A percentile compares a stretch with the other conserved stretches of the same genome.
Conservation (phyloP, 1,140 invertebrate species). For the Drosophila nikananu region DNA sequence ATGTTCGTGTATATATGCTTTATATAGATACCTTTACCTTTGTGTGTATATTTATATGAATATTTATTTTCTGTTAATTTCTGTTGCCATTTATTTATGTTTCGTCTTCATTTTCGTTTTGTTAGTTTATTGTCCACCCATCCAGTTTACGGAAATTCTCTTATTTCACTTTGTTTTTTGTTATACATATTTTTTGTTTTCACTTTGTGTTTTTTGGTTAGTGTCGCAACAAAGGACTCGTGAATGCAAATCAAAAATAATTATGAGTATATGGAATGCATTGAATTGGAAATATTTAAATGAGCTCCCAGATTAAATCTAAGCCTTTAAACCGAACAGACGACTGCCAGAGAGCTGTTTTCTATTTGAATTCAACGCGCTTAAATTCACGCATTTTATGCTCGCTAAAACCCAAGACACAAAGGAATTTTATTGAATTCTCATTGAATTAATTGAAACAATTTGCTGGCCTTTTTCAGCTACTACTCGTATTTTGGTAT, state of each 20-base stretch:
- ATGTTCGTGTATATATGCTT: constrained; percentile 33
- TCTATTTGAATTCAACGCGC: constrained; percentile 14
- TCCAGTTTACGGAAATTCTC: constrained; percentile 84
- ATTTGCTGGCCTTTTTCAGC: constrained; percentile 8
- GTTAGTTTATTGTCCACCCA: constrained; percentile 85
- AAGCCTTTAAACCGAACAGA: constrained; percentile 34
- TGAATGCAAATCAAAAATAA: constrained; percentile 35
- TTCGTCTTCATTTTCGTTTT: constrained; percentile 48
- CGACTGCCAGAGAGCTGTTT: too few relatives aligned
- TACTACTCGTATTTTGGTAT: constrained; percentile 15
- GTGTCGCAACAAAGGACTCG: constrained; percentile 16
- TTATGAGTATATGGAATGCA: constrained; percentile 19
- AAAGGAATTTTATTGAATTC: constrained; percentile 26
- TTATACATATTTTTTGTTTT: not conserved
- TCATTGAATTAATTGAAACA: constrained; percentile 33
- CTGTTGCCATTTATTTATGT: constrained; percentile 53
- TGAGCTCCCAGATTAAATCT: constrained; percentile 33
- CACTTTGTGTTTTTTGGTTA: not conserved
- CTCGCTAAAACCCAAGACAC: constrained; percentile 13
- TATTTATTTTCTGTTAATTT: constrained; percentile 68
- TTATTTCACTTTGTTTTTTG: constrained; percentile 60
- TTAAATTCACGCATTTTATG: constrained; percentile 14
- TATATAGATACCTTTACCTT: constrained; percentile 46
- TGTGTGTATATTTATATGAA: constrained; percentile 74
- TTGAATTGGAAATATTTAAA: constrained; percentile 45